Percentiles rank a stretch among this genome's conserved stretches.
These are phyloP conservation scores for Parnassius smintheus DNA, from an alignment of 2,888 invertebrate species.

Conservation along the genomic window DNA sequence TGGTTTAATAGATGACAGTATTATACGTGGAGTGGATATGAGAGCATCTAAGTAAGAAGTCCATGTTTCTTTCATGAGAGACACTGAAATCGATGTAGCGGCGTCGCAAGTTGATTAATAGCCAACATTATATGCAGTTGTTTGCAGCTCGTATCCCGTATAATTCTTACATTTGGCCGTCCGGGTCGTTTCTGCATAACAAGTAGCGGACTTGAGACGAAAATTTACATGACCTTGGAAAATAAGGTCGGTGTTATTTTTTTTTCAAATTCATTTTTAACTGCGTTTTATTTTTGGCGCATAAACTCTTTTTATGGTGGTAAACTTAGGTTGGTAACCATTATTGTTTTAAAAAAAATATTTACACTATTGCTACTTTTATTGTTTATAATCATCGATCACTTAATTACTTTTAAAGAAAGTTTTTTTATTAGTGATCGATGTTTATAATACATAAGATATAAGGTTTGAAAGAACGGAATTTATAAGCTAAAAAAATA, in stretches of 20 bases:
- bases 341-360: no score
- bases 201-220: slow-evolving; percentile 39
- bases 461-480: no score
- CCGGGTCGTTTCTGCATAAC: slow-evolving; percentile 57
- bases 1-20: slow-evolving; percentile 63
- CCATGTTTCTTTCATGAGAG: slow-evolving; percentile 58
- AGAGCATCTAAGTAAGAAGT: slow-evolving; percentile 45
- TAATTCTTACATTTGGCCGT: slow-evolving; percentile 65
- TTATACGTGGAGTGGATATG: slow-evolving; percentile 52
- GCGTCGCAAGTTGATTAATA: slow-evolving; percentile 51
- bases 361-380: no score
- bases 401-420: no score
- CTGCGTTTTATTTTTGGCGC: no score
- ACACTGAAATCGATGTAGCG: slow-evolving; percentile 52
- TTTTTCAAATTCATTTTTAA: background rate
- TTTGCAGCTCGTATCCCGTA: slow-evolving; percentile 59
- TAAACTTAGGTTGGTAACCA: no score
- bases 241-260: slow-evolving; percentile 30
- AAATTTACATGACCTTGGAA: slow-evolving; percentile 47
- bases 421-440: no score
- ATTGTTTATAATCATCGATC: no score
- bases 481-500: no score
- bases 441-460: no score
- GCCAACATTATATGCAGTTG: slow-evolving; percentile 62
- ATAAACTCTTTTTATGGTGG: no score